Evolutionary conservation across 2,113 vertebrate genomes (phyloP).

Genomic region (Lamprologus lemairii): DNA sequence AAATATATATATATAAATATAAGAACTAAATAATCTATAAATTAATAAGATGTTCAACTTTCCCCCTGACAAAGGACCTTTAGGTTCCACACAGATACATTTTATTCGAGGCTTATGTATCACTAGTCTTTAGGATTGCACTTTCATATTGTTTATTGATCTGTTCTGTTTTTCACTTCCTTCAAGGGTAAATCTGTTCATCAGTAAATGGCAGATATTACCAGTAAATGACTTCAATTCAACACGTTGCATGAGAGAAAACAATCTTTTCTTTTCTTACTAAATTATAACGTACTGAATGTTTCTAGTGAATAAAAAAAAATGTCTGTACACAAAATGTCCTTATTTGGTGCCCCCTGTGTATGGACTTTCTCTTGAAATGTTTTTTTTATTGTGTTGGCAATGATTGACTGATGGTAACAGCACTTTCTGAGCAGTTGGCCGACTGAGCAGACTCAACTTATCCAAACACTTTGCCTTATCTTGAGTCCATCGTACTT

Average conservation of each 20-base stretch:
- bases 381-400: slow-evolving; percentile 11
- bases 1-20: slow-evolving; percentile 43
- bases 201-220: slow-evolving; percentile 13
- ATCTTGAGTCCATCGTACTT: slow-evolving; percentile 68
- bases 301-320: slow-evolving; percentile 48
- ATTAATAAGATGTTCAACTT: slow-evolving; percentile 43
- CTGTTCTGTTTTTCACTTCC: slow-evolving; percentile 26
- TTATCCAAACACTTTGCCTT: slow-evolving; percentile 75
- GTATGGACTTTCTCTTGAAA: slow-evolving; percentile 14
- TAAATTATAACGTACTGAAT: slow-evolving; percentile 58
- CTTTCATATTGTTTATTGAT: slow-evolving; percentile 53
- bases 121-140: slow-evolving; percentile 63
- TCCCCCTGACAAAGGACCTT: slow-evolving; percentile 47
- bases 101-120: slow-evolving; percentile 51
- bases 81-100: slow-evolving; percentile 38
- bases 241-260: slow-evolving; percentile 59
- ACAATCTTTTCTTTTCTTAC: slow-evolving; percentile 32
- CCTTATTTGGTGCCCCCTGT: slow-evolving; percentile 23
- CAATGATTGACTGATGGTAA: slow-evolving; percentile 48
- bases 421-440: slow-evolving; percentile 67
- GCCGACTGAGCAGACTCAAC: slow-evolving; percentile 62
- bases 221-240: slow-evolving; percentile 21
- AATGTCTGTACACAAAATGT: slow-evolving; percentile 35
- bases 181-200: slow-evolving; percentile 18
- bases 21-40: slow-evolving; percentile 58